A percentile compares a stretch with the other conserved stretches of the same genome.
These are phyloP conservation scores for Notiomystis cincta DNA, from an alignment of 2,113 vertebrate species.

Conservation along the genomic window DNA sequence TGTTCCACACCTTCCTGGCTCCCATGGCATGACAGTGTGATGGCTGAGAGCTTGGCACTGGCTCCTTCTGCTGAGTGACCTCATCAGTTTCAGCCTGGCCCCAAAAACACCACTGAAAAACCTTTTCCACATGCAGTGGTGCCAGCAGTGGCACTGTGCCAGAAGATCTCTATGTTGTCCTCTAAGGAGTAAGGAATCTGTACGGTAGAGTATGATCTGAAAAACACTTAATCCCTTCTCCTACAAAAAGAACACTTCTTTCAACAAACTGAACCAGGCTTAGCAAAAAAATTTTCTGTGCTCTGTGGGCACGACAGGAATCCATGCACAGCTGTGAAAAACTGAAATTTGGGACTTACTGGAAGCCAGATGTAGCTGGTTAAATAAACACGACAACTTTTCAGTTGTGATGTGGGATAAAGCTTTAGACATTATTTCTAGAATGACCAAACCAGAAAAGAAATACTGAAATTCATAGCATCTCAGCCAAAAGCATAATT, in stretches of 20 bases:
- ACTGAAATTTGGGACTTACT: neutral
- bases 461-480: neutral
- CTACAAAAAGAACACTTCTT: neutral
- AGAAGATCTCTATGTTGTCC: neutral
- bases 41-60: neutral
- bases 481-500: neutral
- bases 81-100: neutral
- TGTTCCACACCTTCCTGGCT: neutral
- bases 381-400: constrained; percentile 27
- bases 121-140: neutral
- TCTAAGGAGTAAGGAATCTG: neutral
- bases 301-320: neutral
- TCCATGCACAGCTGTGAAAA: neutral
- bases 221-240: neutral
- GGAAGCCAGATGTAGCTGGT: constrained; percentile 8
- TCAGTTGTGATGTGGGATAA: neutral
- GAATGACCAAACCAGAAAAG: neutral
- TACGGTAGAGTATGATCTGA: neutral
- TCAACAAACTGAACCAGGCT: neutral
- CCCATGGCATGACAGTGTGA: rapidly evolving
- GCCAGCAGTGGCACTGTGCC: neutral
- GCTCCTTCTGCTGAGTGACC: neutral
- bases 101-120: neutral
- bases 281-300: neutral
- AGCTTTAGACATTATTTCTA: constrained; percentile 11